phyloP scores from a whole-genome alignment of 2,888 invertebrate species.

The Mactromeris polynyma region DNA sequence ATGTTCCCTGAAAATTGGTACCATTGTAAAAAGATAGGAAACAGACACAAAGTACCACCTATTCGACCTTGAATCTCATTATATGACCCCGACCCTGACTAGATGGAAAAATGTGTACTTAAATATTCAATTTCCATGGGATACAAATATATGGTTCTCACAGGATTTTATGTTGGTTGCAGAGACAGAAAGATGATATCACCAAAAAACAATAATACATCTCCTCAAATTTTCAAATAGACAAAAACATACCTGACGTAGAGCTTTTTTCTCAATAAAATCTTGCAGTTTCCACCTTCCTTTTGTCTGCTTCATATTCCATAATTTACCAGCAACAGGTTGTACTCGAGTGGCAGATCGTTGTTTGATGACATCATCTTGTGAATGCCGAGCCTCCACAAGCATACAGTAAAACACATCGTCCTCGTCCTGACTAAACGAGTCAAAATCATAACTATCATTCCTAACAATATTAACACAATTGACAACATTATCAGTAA shows the following conservation, averaged over 20 bases:
- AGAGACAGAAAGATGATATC: no score
- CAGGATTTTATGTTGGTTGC: no score
- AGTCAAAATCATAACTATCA: slow-evolving; percentile 41
- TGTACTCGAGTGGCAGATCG: slow-evolving; percentile 70
- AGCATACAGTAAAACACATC: slow-evolving; percentile 67
- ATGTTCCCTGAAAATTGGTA: no score
- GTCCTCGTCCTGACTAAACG: slow-evolving; percentile 60
- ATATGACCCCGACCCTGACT: no score
- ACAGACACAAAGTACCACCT: no score
- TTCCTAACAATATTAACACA: neutral
- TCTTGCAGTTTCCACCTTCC: slow-evolving; percentile 62
- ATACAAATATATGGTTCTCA: no score
- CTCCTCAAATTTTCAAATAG: neutral
- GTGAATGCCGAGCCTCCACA: slow-evolving; percentile 74
- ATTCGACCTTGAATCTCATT: no score
- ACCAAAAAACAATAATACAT: no score
- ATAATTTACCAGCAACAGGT: slow-evolving; percentile 75
- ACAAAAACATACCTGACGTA: slow-evolving; percentile 5
- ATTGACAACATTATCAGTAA: neutral
- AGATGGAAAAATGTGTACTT: no score
- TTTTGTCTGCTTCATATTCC: slow-evolving; percentile 58
- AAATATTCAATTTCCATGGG: no score
- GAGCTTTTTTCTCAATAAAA: slow-evolving; percentile 31
- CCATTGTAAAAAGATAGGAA: no score
- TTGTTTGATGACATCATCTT: slow-evolving; percentile 73